These are phyloP conservation scores for Chloroceryle aenea DNA, from an alignment of 2,113 vertebrate species.

Conservation along the genomic window DNA sequence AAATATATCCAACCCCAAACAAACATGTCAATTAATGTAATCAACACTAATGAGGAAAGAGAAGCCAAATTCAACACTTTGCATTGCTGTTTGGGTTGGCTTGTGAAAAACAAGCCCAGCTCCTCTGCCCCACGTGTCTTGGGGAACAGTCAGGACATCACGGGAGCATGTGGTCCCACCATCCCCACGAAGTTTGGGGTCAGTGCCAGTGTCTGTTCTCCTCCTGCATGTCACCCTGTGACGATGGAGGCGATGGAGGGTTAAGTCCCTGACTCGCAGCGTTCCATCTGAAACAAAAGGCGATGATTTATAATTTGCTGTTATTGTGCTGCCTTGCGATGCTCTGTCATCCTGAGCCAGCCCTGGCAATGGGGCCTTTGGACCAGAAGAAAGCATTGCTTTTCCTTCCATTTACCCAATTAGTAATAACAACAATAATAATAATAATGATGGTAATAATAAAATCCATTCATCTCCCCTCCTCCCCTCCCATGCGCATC, in stretches of 20 bases:
- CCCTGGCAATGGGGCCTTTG: constrained; percentile 39
- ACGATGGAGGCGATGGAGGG: constrained; percentile 8
- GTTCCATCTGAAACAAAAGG: constrained; percentile 68
- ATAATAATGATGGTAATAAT: constrained; percentile 59
- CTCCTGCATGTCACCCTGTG: background rate
- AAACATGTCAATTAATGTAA: constrained; percentile 58
- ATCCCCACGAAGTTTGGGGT: background rate
- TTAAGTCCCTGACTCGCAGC: background rate
- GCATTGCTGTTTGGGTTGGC: background rate
- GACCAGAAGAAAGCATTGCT: constrained; percentile 8
- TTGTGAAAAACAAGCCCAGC: background rate
- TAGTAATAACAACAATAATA: constrained; percentile 62
- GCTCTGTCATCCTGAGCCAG: constrained; percentile 19
- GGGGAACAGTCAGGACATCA: accelerated
- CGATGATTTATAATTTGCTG: constrained; percentile 72
- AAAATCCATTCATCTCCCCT: constrained; percentile 25
- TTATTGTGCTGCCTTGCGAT: constrained; percentile 47
- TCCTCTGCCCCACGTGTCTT: accelerated
- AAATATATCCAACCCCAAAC: constrained; percentile 33
- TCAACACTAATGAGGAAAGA: constrained; percentile 42
- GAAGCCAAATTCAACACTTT: constrained; percentile 32
- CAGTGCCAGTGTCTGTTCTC: background rate
- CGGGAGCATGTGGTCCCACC: accelerated
- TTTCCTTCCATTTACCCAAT: constrained; percentile 32
- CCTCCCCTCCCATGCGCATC: background rate